These are phyloP conservation scores for Arvicanthis niloticus DNA, from an alignment of 2,113 vertebrate species.

Conservation along the genomic window DNA sequence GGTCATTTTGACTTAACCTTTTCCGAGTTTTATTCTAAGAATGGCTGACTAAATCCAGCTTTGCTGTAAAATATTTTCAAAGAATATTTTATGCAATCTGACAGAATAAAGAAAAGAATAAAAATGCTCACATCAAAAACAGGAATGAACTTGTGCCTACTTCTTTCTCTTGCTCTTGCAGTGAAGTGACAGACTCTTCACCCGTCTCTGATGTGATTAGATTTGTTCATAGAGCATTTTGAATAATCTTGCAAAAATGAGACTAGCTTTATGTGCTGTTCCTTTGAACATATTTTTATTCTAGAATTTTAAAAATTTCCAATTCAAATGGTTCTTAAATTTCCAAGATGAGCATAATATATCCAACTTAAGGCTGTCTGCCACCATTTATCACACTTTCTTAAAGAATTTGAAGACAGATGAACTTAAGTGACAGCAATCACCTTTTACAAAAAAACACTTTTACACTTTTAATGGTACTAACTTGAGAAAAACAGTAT, in stretches of 20 bases:
- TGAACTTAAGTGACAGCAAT: conserved; percentile 1
- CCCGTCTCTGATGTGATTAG: not conserved
- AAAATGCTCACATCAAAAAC: conserved; percentile 42
- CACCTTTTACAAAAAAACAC: not conserved
- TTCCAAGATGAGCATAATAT: conserved; percentile 4
- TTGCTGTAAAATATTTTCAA: conserved; percentile 36
- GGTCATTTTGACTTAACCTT: not conserved
- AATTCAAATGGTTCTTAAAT: conserved; percentile 41
- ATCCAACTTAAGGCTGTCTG: conserved; percentile 26
- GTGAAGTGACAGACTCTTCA: not conserved
- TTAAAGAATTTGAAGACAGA: not conserved
- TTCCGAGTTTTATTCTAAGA: not conserved
- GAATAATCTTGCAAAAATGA: conserved; percentile 51
- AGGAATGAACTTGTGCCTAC: conserved; percentile 5
- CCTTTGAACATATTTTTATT: conserved; percentile 58
- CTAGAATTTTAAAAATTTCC: conserved; percentile 53
- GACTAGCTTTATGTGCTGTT: not conserved
- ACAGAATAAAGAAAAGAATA: conserved; percentile 50
- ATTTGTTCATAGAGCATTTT: conserved; percentile 48
- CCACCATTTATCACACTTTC: not conserved
- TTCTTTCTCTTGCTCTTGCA: not conserved
- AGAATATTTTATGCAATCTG: conserved; percentile 45
- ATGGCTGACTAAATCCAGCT: conserved; percentile 15
- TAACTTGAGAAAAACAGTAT: conserved; percentile 7
- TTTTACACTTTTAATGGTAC: not conserved